Evolutionary conservation across 2,797 vertebrate genomes (phyloP).

Genomic region (Scyliorhinus canicula): DNA sequence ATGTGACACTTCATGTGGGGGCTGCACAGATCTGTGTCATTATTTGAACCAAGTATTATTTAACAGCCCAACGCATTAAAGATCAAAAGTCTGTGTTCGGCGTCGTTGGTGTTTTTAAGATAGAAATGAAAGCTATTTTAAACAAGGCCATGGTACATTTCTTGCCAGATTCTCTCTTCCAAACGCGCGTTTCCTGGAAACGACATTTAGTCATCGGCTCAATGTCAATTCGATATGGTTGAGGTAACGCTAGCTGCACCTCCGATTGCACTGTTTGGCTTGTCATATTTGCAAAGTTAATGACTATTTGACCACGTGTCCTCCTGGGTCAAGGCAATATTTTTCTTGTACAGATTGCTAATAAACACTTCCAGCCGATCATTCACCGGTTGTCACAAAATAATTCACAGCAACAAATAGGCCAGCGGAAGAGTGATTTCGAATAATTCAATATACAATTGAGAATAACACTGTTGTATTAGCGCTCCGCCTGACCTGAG

Average conservation of each 20-base stretch:
- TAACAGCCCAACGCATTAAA: not conserved
- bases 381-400: not conserved
- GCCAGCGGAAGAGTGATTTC: too few relatives aligned
- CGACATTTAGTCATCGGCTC: conserved; percentile 1
- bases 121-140: not conserved
- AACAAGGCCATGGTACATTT: not conserved
- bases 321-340: not conserved
- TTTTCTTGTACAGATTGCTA: not conserved
- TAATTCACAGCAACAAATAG: not conserved
- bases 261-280: not conserved
- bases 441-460: not conserved
- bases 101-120: not conserved
- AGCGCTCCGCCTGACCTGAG: not conserved
- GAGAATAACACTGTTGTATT: not conserved
- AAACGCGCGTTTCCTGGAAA: not conserved
- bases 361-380: too few relatives aligned
- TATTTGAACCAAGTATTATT: not conserved
- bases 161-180: not conserved
- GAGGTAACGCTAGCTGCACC: not conserved
- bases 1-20: not conserved
- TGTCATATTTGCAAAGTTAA: not conserved
- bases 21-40: not conserved
- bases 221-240: not conserved
- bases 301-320: not conserved
- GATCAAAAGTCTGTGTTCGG: not conserved